Evolutionary conservation across 2,888 invertebrate species (phyloP).

Genomic region (Pheosia tremula): DNA sequence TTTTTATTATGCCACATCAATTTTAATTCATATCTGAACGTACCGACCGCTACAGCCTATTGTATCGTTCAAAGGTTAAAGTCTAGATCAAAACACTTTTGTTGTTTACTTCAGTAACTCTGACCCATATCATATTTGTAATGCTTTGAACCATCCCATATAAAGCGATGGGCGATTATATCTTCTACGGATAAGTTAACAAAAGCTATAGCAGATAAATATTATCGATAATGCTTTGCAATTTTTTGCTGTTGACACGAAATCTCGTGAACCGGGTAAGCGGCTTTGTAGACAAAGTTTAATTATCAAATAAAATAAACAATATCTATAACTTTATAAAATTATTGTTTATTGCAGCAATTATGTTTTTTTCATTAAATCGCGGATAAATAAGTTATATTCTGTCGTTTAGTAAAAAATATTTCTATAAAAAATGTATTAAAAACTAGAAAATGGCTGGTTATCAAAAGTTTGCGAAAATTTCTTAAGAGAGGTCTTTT

Average conservation of each 20-base stretch:
- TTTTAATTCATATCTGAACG: slow-evolving; percentile 18
- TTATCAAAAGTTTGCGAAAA: too few relatives aligned
- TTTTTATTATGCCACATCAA: slow-evolving; percentile 18
- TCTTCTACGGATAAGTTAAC: slow-evolving; percentile 16
- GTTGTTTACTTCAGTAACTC: slow-evolving; percentile 21
- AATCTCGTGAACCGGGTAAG: neutral
- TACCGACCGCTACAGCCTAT: slow-evolving; percentile 24
- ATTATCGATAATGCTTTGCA: neutral
- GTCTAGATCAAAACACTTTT: slow-evolving; percentile 42
- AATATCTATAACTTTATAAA: too few relatives aligned
- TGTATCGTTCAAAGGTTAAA: slow-evolving; percentile 57
- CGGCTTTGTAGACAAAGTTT: too few relatives aligned
- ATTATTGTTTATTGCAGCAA: too few relatives aligned
- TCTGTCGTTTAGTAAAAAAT: too few relatives aligned
- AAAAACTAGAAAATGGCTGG: too few relatives aligned
- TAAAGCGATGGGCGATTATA: slow-evolving; percentile 25
- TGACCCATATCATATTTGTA: slow-evolving; percentile 43
- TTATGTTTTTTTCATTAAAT: too few relatives aligned
- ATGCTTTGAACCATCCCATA: slow-evolving; percentile 34
- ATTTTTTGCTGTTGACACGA: neutral
- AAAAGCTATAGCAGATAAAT: neutral
- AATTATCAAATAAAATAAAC: too few relatives aligned
- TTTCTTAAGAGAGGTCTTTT: too few relatives aligned
- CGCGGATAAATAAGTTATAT: too few relatives aligned
- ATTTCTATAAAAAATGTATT: too few relatives aligned